phyloP scores from a whole-genome alignment of 2,113 vertebrate genomes.

The Oryzias curvinotus region DNA sequence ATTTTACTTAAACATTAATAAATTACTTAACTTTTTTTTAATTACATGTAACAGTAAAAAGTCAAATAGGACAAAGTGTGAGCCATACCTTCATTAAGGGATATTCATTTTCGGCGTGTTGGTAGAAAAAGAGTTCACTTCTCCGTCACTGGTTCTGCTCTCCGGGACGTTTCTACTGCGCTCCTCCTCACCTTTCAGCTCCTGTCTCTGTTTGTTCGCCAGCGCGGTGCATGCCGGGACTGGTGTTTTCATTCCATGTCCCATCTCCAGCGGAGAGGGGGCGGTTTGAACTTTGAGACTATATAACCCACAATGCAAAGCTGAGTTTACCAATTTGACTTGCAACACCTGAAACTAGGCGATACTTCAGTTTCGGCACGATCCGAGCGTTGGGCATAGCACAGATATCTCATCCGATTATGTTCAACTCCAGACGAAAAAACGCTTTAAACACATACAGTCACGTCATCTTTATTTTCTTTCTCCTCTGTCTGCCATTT shows the following conservation, averaged over 20 bases:
- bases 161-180: slow-evolving; percentile 20
- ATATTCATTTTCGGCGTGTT: slow-evolving; percentile 14
- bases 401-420: too few species aligned
- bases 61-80: slow-evolving; percentile 11
- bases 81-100: slow-evolving; percentile 55
- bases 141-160: slow-evolving; percentile 14
- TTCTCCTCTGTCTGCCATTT: too few species aligned
- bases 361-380: slow-evolving; percentile 66
- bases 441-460: too few species aligned
- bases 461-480: too few species aligned
- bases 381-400: slow-evolving; percentile 17
- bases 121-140: slow-evolving; percentile 28
- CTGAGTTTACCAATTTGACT: slow-evolving; percentile 33
- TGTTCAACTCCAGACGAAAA: too few species aligned
- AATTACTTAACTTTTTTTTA: not conserved
- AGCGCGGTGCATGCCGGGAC: slow-evolving; percentile 63
- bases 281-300: slow-evolving; percentile 21
- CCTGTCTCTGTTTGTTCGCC: slow-evolving; percentile 30
- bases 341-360: slow-evolving; percentile 74
- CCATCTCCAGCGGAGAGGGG: not conserved
- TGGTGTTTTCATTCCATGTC: slow-evolving; percentile 48
- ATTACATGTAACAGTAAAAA: not conserved
- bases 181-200: slow-evolving; percentile 31
- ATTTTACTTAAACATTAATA: too few species aligned
- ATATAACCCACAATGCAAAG: slow-evolving; percentile 59